phyloP scores from a whole-genome alignment of 1,140 invertebrate species.

The Calliopsis andreniformis region DNA sequence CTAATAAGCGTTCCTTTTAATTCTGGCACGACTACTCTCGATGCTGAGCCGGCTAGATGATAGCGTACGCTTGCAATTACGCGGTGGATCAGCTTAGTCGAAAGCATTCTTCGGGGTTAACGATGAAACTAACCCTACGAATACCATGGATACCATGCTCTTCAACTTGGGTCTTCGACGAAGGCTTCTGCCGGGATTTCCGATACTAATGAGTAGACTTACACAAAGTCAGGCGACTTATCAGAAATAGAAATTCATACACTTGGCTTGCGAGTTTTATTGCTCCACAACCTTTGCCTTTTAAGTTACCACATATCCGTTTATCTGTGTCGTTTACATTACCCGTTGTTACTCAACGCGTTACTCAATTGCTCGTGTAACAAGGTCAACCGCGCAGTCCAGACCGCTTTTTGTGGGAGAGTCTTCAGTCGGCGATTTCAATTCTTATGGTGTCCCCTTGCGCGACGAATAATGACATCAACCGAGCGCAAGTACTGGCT shows the following conservation, averaged over 20 bases:
- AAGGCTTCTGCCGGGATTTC: not conserved
- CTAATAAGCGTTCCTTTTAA: slow-evolving; percentile 39
- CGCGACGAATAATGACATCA: slow-evolving; percentile 1
- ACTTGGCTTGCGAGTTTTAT: too few species aligned
- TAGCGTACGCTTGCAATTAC: slow-evolving; percentile 34
- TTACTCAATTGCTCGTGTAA: slow-evolving; percentile 41
- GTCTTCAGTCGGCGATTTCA: not conserved
- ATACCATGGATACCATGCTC: slow-evolving; percentile 33
- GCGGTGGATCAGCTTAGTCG: slow-evolving; percentile 6
- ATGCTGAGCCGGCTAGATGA: slow-evolving; percentile 11
- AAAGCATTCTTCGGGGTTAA: slow-evolving; percentile 31
- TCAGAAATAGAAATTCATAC: too few species aligned
- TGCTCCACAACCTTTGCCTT: too few species aligned
- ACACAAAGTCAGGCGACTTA: too few species aligned
- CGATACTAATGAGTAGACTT: too few species aligned
- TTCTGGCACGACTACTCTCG: slow-evolving; percentile 13
- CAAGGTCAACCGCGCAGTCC: slow-evolving; percentile 16
- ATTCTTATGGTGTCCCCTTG: not conserved
- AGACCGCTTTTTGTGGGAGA: slow-evolving; percentile 29
- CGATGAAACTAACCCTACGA: slow-evolving; percentile 43
- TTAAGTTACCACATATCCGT: not conserved
- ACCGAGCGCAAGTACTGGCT: too few species aligned
- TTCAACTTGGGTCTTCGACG: not conserved
- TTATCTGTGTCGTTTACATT: not conserved
- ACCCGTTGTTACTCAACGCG: slow-evolving; percentile 26